Evolutionary conservation across 2,113 vertebrate species (phyloP).

Genomic region (Dascyllus trimaculatus): DNA sequence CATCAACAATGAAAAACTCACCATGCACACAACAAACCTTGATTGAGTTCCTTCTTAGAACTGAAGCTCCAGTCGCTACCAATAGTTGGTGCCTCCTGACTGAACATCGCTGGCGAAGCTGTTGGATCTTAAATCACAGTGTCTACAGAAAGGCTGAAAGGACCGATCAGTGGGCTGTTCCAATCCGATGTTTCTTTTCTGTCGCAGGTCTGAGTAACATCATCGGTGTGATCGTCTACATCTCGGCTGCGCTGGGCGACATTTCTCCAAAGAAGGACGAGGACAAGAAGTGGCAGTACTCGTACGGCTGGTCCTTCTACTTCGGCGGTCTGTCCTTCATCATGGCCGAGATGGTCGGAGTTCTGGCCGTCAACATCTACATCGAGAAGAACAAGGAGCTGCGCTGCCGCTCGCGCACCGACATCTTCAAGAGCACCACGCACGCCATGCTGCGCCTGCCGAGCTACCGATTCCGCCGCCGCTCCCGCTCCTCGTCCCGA

Average conservation of each 20-base stretch:
- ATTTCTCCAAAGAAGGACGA: conserved; percentile 93
- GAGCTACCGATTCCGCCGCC: conserved; percentile 93
- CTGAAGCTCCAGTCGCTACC: no score
- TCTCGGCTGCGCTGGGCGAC: conserved; percentile 93
- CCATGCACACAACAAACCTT: no score
- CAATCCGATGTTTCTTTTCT: conserved; percentile 1
- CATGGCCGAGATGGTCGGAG: conserved; percentile 95
- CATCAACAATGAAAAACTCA: no score
- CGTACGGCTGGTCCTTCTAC: conserved; percentile 96
- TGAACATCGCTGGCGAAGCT: no score
- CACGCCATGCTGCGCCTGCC: conserved; percentile 92
- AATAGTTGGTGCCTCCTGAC: no score
- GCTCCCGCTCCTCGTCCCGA: conserved; percentile 91
- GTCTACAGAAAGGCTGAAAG: no score
- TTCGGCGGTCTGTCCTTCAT: conserved; percentile 95
- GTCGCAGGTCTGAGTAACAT: conserved; percentile 93
- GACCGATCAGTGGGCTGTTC: no score
- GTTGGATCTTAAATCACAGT: no score
- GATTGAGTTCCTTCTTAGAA: no score
- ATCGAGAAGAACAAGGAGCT: conserved; percentile 95
- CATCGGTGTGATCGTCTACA: conserved; percentile 96
- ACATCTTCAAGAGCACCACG: conserved; percentile 91
- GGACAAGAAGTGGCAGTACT: conserved; percentile 95
- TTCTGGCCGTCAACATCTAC: conserved; percentile 94
- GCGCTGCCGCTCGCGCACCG: conserved; percentile 92